These are phyloP conservation scores for Neomonachus schauinslandi DNA, from an alignment of 2,113 vertebrate species.

Conservation along the genomic window DNA sequence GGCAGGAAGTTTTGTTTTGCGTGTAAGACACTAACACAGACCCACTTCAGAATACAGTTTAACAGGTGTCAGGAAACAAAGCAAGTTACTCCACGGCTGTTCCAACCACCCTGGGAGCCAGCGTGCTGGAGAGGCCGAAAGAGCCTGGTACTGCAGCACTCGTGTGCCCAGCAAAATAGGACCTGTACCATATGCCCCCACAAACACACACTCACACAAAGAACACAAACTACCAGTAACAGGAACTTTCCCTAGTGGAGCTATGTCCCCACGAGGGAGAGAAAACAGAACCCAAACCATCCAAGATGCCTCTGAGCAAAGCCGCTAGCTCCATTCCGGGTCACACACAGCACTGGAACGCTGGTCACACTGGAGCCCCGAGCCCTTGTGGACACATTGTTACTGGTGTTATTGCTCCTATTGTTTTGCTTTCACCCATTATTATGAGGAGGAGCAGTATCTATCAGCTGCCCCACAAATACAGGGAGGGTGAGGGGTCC, in stretches of 20 bases:
- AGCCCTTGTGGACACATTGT: neutral
- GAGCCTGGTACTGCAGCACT: neutral
- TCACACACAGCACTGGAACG: neutral
- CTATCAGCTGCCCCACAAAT: neutral
- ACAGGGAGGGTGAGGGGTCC: neutral
- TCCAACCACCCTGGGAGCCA: neutral
- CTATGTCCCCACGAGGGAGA: neutral
- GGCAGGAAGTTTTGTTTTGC: slow-evolving; percentile 57
- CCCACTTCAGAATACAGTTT: slow-evolving; percentile 61
- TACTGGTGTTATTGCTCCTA: neutral
- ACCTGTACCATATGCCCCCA: neutral
- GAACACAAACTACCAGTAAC: neutral
- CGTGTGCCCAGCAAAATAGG: neutral
- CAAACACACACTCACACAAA: neutral
- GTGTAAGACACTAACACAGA: slow-evolving; percentile 11
- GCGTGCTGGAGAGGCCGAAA: neutral
- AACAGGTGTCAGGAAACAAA: slow-evolving; percentile 80
- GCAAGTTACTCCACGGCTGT: slow-evolving; percentile 53
- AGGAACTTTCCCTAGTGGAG: slow-evolving; percentile 55
- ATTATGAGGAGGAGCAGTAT: neutral
- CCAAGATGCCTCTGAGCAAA: neutral
- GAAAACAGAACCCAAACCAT: neutral
- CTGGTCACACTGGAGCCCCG: neutral
- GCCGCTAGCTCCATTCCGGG: neutral
- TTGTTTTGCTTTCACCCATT: neutral